Base-by-base conservation (phyloP, 2,113 vertebrate genomes). In the Cebidichthys violaceus region DNA sequence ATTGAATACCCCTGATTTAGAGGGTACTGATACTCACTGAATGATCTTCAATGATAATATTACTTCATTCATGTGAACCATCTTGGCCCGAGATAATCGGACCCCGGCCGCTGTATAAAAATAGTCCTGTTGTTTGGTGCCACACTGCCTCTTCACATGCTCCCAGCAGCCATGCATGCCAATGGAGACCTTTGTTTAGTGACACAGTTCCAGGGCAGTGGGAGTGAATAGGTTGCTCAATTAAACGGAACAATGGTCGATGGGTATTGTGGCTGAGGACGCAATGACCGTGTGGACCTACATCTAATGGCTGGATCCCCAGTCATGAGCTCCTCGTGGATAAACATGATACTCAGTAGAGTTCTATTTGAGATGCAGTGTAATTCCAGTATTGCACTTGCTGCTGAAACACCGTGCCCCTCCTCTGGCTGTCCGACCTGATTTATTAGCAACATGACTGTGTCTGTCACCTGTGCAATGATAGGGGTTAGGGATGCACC, bases 171-270 rank as follows among this genome's bases (percentile, higher is more conserved):
- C 75, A 43, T 57, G 83, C 82, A 86, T 81, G 68, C 88, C 91
- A 93, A 88, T 91, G 77, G 83, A 86, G 86, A 86, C 87, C 92
- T 94, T 95, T 94, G 94, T 94, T 92, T 89, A 74, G 85, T 92
- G 92, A 90, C 94, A 94, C 91, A 94, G 92, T 93, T 94, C 88
- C 81, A 81, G 88, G 55, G 80, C 85, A n/a, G 59, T 75, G 67
- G 86, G 88, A 91, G 83, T 83, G 82, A 90, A 94, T 91, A 87
- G 91, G 93, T 29, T 82, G 71, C 86, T 91, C 92, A 90, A 95
- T 94, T 85, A 90, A 93, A 75, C 84, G 75, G 87, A 89, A 91
- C 93, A 92, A 92, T 79, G 71, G 86, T 77, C 66, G 65, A 67
- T 76, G 83, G 66, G 64, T 70, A 76, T 81, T 86, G 85, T 87